Evolutionary conservation across 2,113 vertebrate species (phyloP).

Genomic region (Cygnus atratus): DNA sequence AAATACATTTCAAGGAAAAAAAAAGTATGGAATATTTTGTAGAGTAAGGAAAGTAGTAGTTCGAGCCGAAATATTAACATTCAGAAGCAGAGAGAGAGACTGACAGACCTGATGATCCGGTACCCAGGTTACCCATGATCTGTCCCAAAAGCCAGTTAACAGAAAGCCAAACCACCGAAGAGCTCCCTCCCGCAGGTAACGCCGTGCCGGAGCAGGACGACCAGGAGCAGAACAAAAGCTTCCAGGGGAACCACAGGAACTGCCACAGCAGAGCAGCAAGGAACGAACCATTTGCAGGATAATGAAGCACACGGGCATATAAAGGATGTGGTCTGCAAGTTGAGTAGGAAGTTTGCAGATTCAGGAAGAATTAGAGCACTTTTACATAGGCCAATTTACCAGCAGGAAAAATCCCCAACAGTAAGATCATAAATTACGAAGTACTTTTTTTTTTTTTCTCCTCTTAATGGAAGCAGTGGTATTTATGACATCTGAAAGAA

Average conservation of each 20-base stretch:
- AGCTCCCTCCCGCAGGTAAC: not conserved
- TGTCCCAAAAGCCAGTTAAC: not conserved
- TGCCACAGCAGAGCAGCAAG: not conserved
- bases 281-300: not conserved
- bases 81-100: not conserved
- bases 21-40: not conserved
- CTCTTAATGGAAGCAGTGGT: constrained; percentile 3
- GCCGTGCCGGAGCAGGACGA: not conserved
- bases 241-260: not conserved
- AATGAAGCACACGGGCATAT: not conserved
- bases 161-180: not conserved
- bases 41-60: not conserved
- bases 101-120: not conserved
- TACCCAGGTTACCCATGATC: not conserved
- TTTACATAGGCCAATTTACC: not conserved
- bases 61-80: not conserved
- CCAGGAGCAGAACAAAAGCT: not conserved
- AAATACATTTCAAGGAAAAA: not conserved
- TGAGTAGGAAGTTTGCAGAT: not conserved
- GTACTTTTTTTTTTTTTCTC: not conserved
- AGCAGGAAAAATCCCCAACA: not conserved
- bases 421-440: not conserved
- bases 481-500: constrained; percentile 14
- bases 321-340: not conserved
- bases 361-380: not conserved